Evolutionary conservation across 2,797 vertebrate species (phyloP), one percentile per base, ranked within the genome.

Genomic region (Arrhamphus sclerolepis): DNA sequence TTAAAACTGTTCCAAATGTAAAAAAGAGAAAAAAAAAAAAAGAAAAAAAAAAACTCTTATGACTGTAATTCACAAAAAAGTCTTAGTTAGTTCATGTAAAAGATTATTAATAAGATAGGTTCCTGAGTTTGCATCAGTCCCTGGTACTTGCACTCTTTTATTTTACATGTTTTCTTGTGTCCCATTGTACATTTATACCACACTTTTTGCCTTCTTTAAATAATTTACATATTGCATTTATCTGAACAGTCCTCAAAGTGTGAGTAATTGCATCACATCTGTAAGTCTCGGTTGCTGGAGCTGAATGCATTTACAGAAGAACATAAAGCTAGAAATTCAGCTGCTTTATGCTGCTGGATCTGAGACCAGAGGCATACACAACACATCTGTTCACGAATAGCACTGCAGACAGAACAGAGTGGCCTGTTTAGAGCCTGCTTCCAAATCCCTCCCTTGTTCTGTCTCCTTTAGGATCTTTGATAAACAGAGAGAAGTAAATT

Each of bases 371-470:
- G 62, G 71, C 66, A n/a, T n/a, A n/a, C n/a, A 56, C 39, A 28
- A 13, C 66, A 83, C 78, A 78, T 86, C 76, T 83, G 72, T 48
- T 74, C 70, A 65, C 69, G 69, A 79, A 77, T 53, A 29, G 58
- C 11, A 8, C 39, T 14, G 40, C 52, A 39, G 31, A 46, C 49
- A 66, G 64, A 76, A 63, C 51, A 24, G 50, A 81, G 43, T 40
- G 55, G 49, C 47, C 64, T 59, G 28, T 53, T 74, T 52, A 38
- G 52, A 64, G 59, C 57, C 56, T 40, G 46, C 58, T 54, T 71
- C 50, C 19, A 47, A 46, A 60, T 68, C 58, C 29, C 29, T 42
- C 24, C 4, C 19, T 58, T 60, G 24, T 62, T 63, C 50, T 47
- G 9, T 60, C n/a, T 50, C 42, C 18, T 54, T 64, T 34, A 54